These are phyloP conservation scores for Ladona fulva DNA, from an alignment of 1,140 invertebrate species.

Conservation along the genomic window DNA sequence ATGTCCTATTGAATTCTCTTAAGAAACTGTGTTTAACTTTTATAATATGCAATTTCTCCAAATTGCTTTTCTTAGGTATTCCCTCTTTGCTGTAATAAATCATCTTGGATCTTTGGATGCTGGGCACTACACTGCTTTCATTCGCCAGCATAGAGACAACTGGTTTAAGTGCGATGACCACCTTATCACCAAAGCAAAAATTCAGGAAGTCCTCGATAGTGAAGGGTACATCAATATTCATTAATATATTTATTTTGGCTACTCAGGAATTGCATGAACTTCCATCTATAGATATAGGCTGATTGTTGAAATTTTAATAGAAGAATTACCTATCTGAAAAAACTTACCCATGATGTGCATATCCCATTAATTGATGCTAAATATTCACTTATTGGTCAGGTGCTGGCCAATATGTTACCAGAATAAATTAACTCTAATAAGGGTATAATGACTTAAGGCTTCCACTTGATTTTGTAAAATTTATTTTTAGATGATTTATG, in stretches of 20 bases:
- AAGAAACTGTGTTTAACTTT: no score
- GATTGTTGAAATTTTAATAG: not conserved
- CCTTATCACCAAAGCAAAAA: conserved; percentile 74
- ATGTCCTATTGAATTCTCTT: no score
- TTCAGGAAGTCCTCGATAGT: conserved; percentile 84
- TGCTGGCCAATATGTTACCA: no score
- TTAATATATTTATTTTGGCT: conserved; percentile 10
- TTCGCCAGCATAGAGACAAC: conserved; percentile 79
- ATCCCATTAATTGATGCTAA: no score
- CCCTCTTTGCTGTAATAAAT: conserved; percentile 93
- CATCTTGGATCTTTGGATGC: conserved; percentile 85
- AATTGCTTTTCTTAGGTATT: conserved; percentile 55
- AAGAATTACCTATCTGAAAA: not conserved
- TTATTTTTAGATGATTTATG: no score
- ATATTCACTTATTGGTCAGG: no score
- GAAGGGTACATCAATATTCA: conserved; percentile 70
- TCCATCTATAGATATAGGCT: not conserved
- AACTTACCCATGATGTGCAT: no score
- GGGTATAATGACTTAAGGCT: no score
- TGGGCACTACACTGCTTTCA: conserved; percentile 93
- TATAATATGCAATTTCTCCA: no score
- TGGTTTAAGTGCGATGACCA: conserved; percentile 99
- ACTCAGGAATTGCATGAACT: not conserved
- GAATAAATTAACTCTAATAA: no score
- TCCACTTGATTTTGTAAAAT: no score